Base-by-base conservation (phyloP, 2,797 vertebrate genomes). In the Petrocephalus schoutedeni region DNA sequence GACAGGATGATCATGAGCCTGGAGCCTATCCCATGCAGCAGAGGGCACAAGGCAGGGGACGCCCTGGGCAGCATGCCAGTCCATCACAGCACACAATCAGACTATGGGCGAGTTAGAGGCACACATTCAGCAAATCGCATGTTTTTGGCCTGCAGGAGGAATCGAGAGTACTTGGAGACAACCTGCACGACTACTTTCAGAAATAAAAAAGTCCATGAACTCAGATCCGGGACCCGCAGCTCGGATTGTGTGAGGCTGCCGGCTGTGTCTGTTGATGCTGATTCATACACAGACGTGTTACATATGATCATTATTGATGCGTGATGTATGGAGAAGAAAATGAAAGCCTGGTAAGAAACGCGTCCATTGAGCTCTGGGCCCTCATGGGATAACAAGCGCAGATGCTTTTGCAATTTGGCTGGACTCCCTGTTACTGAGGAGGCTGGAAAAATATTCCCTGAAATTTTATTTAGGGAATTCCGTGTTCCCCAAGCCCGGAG, bases 391-490 rank as follows among this genome's bases (percentile, higher is more conserved):
- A 45, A 58, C 14, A 57, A 86, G 57, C 56, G n/a, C 19, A 45
- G 21, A n/a, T 86, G 85, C 41, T 86, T 61, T 23, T 61, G 85
- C 36, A 16, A 61, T 86, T 86, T 86, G 56, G 56, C 28, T 16
- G 74, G 3, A 28, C 56, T 59, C 32, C 36, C 6, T 61, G 56
- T 61, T 86, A 61, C 85, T 4, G 85, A 32, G 56, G 56, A 41
- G 56, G 85, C 9, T 86, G 85, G 85, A 59, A 86, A 28, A 59
- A 86, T 85, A 41, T 41, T 86, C 16, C 7, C 85, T 57, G 84
- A 86, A 41, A 57, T 36, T 59, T 32, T 19, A 59, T 86, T 86
- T 8, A 86, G 84, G 56, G 85, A 86, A 61, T 86, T 86, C 56
- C 19, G 3, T 14, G 41, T 16, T 45, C 9, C 56, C 57, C 32